Conservation (phyloP, 2,113 vertebrate genomes). For the Glareola pratincola region DNA sequence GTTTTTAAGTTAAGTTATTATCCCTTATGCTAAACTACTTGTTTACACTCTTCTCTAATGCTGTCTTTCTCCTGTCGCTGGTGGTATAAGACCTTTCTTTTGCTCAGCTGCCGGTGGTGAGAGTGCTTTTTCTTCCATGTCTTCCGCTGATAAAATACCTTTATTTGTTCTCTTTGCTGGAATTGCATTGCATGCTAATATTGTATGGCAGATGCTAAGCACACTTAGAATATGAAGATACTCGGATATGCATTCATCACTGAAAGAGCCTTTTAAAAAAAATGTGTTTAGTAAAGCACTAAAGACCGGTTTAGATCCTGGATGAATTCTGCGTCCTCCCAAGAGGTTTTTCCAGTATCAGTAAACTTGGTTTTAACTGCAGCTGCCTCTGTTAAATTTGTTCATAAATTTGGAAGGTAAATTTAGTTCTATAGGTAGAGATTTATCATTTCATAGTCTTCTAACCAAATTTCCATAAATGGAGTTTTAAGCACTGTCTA, state of each 20-base stretch:
- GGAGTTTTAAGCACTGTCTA: slow-evolving; percentile 15
- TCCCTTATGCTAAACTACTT: neutral
- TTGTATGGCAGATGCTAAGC: neutral
- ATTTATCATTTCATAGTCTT: neutral
- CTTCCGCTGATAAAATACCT: neutral
- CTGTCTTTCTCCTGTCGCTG: neutral
- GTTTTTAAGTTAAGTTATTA: neutral
- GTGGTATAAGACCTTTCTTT: neutral
- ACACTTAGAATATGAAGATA: neutral
- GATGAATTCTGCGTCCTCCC: neutral
- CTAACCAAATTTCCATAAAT: slow-evolving; percentile 48
- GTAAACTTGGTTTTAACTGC: neutral
- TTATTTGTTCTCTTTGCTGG: neutral
- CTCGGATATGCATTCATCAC: neutral
- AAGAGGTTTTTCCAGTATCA: neutral
- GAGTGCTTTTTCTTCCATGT: neutral
- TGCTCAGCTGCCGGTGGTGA: neutral
- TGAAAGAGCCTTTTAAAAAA: neutral
- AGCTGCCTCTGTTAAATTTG: neutral
- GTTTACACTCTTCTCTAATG: neutral
- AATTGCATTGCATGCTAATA: neutral
- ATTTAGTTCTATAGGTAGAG: slow-evolving; percentile 3
- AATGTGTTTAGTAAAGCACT: neutral
- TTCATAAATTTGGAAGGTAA: neutral
- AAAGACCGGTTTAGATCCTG: neutral